Evolutionary conservation across 1,140 invertebrate genomes (phyloP).

Genomic region (Saccostrea echinata): DNA sequence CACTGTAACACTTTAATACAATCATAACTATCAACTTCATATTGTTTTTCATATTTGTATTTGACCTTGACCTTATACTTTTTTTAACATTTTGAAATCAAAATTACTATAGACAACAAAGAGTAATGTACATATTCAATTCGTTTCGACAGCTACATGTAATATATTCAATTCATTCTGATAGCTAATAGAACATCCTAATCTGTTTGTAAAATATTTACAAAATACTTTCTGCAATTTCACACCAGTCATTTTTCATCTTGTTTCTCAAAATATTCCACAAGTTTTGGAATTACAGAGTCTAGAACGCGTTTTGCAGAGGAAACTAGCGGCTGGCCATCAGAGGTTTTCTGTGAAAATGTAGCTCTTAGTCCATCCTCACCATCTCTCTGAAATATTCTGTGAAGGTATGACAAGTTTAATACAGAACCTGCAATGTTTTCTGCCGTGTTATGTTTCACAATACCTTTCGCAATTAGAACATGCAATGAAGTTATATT

Average conservation of each 20-base stretch:
- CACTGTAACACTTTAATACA: neutral
- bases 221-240: constrained; percentile 21
- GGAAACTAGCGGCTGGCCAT: neutral
- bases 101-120: neutral
- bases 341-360: no score
- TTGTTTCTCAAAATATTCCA: constrained; percentile 13
- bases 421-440: constrained; percentile 39
- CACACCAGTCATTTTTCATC: neutral
- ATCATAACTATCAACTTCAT: neutral
- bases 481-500: constrained; percentile 28
- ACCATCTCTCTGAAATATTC: neutral
- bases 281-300: constrained; percentile 42
- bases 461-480: constrained; percentile 24
- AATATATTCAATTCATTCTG: no score
- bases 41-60: neutral
- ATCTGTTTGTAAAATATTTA: neutral
- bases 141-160: no score
- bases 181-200: no score
- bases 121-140: neutral
- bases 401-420: neutral
- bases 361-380: constrained; percentile 27
- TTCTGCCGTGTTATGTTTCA: neutral
- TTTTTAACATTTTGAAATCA: neutral
- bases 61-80: neutral
- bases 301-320: neutral